Conservation (phyloP, 2,888 invertebrate genomes). For the Physocephala rufipes region DNA sequence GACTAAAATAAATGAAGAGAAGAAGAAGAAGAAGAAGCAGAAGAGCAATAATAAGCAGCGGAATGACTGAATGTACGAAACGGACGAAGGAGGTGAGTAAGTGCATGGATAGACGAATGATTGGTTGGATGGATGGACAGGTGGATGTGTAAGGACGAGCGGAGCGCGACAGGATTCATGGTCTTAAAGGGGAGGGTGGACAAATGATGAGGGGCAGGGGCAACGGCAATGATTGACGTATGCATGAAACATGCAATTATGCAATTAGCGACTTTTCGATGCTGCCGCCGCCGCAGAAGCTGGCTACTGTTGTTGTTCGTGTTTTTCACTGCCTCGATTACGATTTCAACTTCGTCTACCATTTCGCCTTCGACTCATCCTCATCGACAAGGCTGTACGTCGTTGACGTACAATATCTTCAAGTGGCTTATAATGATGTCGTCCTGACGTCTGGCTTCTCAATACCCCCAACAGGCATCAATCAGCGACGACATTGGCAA, state of each 20-base stretch:
- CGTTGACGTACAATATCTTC: conserved; percentile 9
- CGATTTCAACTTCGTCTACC: not conserved
- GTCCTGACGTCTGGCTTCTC: conserved; percentile 2
- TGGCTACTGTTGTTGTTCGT: not conserved
- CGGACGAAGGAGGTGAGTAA: not conserved
- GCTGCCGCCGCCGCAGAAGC: not conserved
- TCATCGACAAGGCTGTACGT: too few relatives aligned
- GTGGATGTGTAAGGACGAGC: not conserved
- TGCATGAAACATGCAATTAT: conserved; percentile 63
- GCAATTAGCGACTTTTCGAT: conserved; percentile 59
- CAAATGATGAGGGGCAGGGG: not conserved
- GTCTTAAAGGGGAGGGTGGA: not conserved
- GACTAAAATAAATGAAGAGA: not conserved
- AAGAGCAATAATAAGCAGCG: not conserved
- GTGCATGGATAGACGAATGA: not conserved
- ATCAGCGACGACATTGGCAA: too few relatives aligned
- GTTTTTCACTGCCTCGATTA: not conserved
- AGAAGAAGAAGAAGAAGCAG: too few relatives aligned
- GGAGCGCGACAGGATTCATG: not conserved
- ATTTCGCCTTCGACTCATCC: not conserved
- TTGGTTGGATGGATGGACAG: not conserved
- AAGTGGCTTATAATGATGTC: conserved; percentile 36
- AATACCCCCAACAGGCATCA: too few relatives aligned
- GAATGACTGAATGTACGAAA: not conserved
- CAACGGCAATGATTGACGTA: not conserved